Evolutionary conservation across 1,140 invertebrate genomes (phyloP), one percentile per base, ranked within the genome.

Genomic region (Eriosoma lanigerum): DNA sequence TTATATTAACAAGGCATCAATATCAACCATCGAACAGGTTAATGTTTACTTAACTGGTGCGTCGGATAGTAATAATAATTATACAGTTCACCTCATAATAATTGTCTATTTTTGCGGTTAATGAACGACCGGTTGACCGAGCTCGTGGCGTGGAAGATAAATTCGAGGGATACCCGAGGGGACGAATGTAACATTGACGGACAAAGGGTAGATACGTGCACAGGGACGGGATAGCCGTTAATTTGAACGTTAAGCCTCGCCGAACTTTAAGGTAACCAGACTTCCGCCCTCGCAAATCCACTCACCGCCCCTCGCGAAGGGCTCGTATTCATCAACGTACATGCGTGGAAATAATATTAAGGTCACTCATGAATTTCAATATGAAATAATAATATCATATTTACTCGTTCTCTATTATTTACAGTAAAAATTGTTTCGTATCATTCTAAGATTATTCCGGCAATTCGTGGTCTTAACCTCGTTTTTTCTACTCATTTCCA

Each of bases 211-310:
- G 38, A 2, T 24, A 24, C 17, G 64, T 46, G 2, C 64, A 13
- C 13, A 26, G 12, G 6, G 32, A 68, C 15, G 66, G 66, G 38
- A 24, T 6, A 24, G 66, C 66, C 66, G 66, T 68, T 48, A 68
- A 68, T 68, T 68, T 48, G 38, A 48, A 48, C 44, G 44, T 68
- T 48, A 48, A 68, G 66, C 66, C 21, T 26, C 38, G 21, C 19
- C 46, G 21, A 68, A 68, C 66, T 68, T 68, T 48, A 48, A 48
- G 44, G 66, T 68, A 48, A 68, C 10, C 64, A 9, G 64, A 38
- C 15, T 12, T 24, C 24, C 21, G 6, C 60, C 12, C 29, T 38
- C 5, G 3, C 62, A 17, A 12, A 38, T 38, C 32, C 17, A 32
- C 26, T 12, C 3, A 10, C 26, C 19, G 9, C 19, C 60, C 17